These are phyloP conservation scores for Scrobipalpa atriplicella DNA, from an alignment of 2,888 invertebrate genomes.

Conservation along the genomic window DNA sequence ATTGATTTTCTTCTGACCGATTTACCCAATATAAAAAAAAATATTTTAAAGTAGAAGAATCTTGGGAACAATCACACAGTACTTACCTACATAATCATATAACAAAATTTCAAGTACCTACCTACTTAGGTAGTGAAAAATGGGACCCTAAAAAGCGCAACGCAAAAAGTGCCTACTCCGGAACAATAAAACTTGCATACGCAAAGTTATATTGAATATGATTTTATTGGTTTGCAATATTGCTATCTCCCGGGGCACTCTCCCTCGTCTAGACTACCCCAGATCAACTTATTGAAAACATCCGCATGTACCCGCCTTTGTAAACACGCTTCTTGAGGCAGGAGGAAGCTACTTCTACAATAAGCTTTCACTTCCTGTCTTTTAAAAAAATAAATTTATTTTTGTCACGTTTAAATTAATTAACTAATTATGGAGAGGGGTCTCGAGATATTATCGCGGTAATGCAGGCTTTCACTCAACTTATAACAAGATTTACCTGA, in stretches of 20 bases:
- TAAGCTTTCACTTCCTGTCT: slow-evolving; percentile 46
- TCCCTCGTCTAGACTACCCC: slow-evolving; percentile 74
- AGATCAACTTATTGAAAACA: slow-evolving; percentile 59
- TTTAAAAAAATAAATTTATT: slow-evolving; percentile 29
- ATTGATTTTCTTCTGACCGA: background rate
- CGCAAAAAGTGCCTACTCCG: background rate
- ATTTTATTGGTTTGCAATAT: slow-evolving; percentile 68
- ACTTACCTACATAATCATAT: no score
- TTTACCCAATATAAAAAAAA: no score
- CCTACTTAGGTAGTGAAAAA: no score
- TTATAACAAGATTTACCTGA: slow-evolving; percentile 10
- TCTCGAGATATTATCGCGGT: slow-evolving; percentile 16
- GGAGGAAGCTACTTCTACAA: slow-evolving; percentile 42
- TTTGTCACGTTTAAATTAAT: slow-evolving; percentile 32
- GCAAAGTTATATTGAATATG: slow-evolving; percentile 53
- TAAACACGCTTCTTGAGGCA: slow-evolving; percentile 49
- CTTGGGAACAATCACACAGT: no score
- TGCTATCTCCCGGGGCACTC: slow-evolving; percentile 60
- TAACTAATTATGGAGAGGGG: slow-evolving; percentile 20
- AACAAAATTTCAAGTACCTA: no score
- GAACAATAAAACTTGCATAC: slow-evolving; percentile 24
- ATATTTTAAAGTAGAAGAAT: no score
- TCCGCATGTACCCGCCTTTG: slow-evolving; percentile 54
- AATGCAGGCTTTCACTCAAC: slow-evolving; percentile 26
- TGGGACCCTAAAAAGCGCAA: background rate